Conservation (phyloP, 2,113 vertebrate species). For the Nannobrachium achirus region DNA sequence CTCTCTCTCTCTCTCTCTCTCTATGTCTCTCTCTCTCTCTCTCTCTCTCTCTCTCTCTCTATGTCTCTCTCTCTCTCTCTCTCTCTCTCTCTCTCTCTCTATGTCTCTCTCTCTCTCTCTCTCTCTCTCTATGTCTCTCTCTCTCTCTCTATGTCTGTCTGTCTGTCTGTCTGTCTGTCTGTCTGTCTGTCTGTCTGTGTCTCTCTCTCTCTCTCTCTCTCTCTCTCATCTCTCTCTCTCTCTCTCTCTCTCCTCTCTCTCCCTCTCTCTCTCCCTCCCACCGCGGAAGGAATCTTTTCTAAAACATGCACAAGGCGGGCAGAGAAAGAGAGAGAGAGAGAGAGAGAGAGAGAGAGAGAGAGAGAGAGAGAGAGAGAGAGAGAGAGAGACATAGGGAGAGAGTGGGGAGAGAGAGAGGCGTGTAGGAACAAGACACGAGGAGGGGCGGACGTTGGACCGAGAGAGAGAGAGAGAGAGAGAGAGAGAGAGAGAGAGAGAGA, state of each 20-base stretch:
- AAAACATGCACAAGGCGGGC: conserved; percentile 67
- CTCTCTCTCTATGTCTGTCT: no score
- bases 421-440: conserved; percentile 39
- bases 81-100: no score
- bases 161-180: no score
- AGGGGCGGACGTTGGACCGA: background rate
- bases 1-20: no score
- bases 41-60: no score
- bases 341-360: background rate
- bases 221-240: conserved; percentile 4
- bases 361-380: background rate
- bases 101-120: no score
- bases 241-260: no score
- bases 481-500: conserved; percentile 13
- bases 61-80: no score
- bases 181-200: no score
- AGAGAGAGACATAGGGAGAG: background rate
- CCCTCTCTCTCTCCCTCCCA: conserved; percentile 11
- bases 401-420: conserved; percentile 15
- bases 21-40: no score
- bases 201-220: background rate
- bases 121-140: no score
- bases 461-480: background rate
- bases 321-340: conserved; percentile 43
- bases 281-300: conserved; percentile 22